A percentile compares a stretch with the other conserved stretches of the same genome.
Conservation (phyloP, 2,888 invertebrate species). For the Harpagoxenus sublaevis region DNA sequence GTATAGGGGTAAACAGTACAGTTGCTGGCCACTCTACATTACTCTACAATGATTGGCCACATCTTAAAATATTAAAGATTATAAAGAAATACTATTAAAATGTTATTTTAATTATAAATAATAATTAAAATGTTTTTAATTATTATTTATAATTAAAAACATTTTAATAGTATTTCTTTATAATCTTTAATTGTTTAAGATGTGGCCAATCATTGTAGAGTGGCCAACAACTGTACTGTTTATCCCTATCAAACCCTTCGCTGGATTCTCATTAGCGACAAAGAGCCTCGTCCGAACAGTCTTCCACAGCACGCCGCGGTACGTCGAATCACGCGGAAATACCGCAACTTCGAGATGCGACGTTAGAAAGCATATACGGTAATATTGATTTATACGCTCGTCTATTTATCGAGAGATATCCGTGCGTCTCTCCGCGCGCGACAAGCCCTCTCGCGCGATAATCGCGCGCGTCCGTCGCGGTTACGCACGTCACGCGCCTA, state of each 20-base stretch:
- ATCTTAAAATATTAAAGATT: too few relatives aligned
- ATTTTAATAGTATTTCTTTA: too few relatives aligned
- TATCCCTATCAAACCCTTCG: neutral
- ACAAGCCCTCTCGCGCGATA: slow-evolving; percentile 8
- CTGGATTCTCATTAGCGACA: neutral
- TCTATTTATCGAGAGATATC: slow-evolving; percentile 41
- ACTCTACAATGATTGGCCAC: too few relatives aligned
- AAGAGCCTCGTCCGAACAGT: neutral
- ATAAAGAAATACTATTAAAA: too few relatives aligned
- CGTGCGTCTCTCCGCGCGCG: neutral
- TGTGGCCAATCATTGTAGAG: too few relatives aligned
- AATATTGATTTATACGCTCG: slow-evolving; percentile 37
- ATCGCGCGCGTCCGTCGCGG: slow-evolving; percentile 20
- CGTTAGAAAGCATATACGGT: slow-evolving; percentile 26
- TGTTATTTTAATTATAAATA: too few relatives aligned
- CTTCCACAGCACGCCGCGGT: neutral
- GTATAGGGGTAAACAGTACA: too few relatives aligned
- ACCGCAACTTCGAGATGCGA: neutral
- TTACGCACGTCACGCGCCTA: slow-evolving; percentile 37
- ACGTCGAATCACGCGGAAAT: slow-evolving; percentile 3
- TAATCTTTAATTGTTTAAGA: too few relatives aligned
- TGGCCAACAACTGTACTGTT: too few relatives aligned
- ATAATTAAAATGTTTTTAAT: too few relatives aligned
- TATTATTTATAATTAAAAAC: too few relatives aligned
- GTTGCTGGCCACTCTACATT: too few relatives aligned